These are phyloP conservation scores for Cheirogaleus medius DNA, from an alignment of 2,113 vertebrate genomes.

Conservation along the genomic window DNA sequence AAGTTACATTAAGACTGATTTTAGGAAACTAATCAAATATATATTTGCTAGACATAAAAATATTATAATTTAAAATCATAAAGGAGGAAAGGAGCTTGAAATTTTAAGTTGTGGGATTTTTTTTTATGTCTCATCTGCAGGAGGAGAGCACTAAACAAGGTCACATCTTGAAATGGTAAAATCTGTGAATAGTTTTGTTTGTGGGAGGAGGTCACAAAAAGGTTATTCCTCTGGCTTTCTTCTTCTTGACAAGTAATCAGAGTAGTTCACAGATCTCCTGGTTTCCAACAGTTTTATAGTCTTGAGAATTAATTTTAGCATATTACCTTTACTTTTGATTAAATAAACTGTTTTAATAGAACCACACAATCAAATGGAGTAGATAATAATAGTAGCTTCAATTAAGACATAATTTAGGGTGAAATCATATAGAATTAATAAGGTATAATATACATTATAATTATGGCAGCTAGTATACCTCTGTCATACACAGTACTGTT, in stretches of 20 bases:
- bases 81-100: slow-evolving; percentile 15
- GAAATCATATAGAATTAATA: slow-evolving; percentile 48
- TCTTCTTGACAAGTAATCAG: slow-evolving; percentile 64
- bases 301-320: slow-evolving; percentile 49
- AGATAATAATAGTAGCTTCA: slow-evolving; percentile 45
- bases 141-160: slow-evolving; percentile 44
- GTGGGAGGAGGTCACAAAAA: slow-evolving; percentile 70
- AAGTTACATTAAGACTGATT: neutral
- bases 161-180: slow-evolving; percentile 48
- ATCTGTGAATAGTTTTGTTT: slow-evolving; percentile 71
- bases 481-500: neutral
- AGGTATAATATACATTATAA: neutral
- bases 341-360: slow-evolving; percentile 54
- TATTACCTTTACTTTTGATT: slow-evolving; percentile 50
- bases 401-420: slow-evolving; percentile 40
- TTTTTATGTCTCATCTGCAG: slow-evolving; percentile 16
- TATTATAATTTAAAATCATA: slow-evolving; percentile 45
- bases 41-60: neutral
- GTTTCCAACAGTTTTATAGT: slow-evolving; percentile 38
- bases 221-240: slow-evolving; percentile 55
- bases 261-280: slow-evolving; percentile 31
- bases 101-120: neutral
- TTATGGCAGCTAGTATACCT: neutral
- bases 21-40: slow-evolving; percentile 8
- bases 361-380: neutral